Conservation (phyloP, 2,888 invertebrate genomes). For the Poecilobothrus nobilitatus region DNA sequence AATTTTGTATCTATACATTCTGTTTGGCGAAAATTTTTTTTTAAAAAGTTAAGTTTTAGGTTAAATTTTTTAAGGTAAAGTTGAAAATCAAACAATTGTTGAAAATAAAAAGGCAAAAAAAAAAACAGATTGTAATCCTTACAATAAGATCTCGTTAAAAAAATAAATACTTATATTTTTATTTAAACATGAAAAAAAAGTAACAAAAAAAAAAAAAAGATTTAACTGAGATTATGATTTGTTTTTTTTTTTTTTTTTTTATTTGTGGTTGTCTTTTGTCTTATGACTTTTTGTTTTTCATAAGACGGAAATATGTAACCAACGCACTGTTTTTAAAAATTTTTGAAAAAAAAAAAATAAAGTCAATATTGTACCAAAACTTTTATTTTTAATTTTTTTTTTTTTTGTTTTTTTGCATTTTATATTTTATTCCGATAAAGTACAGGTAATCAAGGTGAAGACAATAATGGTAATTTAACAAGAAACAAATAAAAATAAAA, state of each 20-base stretch:
- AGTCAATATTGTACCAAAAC: background rate
- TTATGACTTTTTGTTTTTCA: too few relatives aligned
- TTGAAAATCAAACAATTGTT: background rate
- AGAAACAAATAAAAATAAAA: too few relatives aligned
- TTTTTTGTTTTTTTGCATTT: too few relatives aligned
- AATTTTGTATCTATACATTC: too few relatives aligned
- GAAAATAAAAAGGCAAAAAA: background rate
- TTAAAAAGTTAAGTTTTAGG: too few relatives aligned
- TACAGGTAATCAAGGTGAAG: background rate
- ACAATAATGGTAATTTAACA: background rate
- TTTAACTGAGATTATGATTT: background rate
- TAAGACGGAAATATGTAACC: conserved; percentile 1
- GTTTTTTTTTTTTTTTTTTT: too few relatives aligned
- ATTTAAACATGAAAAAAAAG: too few relatives aligned
- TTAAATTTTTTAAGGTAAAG: too few relatives aligned
- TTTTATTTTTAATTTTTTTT: too few relatives aligned
- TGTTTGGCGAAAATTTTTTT: too few relatives aligned
- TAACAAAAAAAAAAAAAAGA: background rate
- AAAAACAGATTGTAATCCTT: background rate
- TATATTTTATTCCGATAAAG: background rate
- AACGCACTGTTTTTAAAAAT: background rate
- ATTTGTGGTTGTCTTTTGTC: too few relatives aligned
- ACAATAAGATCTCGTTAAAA: background rate
- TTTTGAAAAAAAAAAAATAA: too few relatives aligned
- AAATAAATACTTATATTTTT: background rate